Evolutionary conservation across 2,888 invertebrate species (phyloP).

Genomic region (Agrilus cyanescens): DNA sequence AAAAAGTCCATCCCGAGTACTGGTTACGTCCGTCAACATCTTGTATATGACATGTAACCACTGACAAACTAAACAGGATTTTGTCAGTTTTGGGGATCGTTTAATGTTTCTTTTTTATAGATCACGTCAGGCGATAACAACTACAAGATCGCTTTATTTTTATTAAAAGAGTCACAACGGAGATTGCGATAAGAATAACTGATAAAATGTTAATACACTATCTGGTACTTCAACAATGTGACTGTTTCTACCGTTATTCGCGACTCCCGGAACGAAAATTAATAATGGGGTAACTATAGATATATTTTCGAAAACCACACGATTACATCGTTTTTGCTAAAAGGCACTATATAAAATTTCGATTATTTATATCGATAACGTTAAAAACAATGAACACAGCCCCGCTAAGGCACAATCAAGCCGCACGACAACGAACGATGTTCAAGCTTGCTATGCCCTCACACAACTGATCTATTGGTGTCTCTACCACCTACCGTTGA

Average conservation of each 20-base stretch:
- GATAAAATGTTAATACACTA: too few species aligned
- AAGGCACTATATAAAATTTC: neutral
- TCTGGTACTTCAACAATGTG: too few species aligned
- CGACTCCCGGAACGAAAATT: too few species aligned
- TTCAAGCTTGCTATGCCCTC: slow-evolving; percentile 29
- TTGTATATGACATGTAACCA: neutral
- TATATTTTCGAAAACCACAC: too few species aligned
- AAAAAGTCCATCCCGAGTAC: slow-evolving; percentile 58
- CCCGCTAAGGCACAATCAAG: slow-evolving; percentile 30
- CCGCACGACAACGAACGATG: slow-evolving; percentile 21
- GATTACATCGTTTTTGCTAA: too few species aligned
- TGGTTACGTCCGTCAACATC: slow-evolving; percentile 45
- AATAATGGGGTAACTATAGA: too few species aligned
- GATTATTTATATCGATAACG: neutral
- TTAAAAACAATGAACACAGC: slow-evolving; percentile 17
- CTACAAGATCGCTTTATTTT: too few species aligned
- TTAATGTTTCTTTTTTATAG: too few species aligned
- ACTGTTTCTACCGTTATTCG: too few species aligned
- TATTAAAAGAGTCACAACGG: too few species aligned
- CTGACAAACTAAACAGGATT: neutral
- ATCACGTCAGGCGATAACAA: too few species aligned
- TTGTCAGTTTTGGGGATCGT: neutral
- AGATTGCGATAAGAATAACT: too few species aligned
- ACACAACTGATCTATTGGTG: slow-evolving; percentile 20
- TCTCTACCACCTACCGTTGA: slow-evolving; percentile 1